Percentiles rank a stretch among this genome's conserved stretches.
phyloP scores from a whole-genome alignment of 2,797 vertebrate species.

The Sternarchorhynchus goeldii region DNA sequence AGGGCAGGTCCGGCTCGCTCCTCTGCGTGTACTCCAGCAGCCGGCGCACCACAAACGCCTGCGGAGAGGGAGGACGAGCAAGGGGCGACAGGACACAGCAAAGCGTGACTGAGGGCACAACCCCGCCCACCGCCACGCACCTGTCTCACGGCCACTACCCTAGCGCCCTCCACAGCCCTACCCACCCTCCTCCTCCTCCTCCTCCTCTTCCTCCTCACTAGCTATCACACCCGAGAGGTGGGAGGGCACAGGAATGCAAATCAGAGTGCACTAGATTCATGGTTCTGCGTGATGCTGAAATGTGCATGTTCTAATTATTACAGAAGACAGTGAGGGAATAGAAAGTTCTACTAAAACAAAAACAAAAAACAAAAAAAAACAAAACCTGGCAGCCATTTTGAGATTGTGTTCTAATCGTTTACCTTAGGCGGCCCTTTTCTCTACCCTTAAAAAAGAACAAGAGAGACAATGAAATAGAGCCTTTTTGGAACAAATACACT shows the following conservation, averaged over 20 bases:
- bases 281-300: conserved; percentile 39
- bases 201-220: conserved; percentile 44
- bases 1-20: conserved; percentile 80
- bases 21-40: conserved; percentile 89
- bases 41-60: conserved; percentile 93
- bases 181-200: conserved; percentile 29
- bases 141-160: conserved; percentile 16
- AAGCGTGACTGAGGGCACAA: conserved; percentile 69
- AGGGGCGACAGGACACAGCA: conserved; percentile 76
- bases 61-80: conserved; percentile 71
- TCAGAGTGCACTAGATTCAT: conserved; percentile 50
- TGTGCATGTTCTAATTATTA: conserved; percentile 47
- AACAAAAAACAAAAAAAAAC: conserved; percentile 16
- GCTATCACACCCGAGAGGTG: conserved; percentile 27
- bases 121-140: conserved; percentile 27
- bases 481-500: conserved; percentile 54
- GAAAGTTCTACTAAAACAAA: conserved; percentile 55
- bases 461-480: conserved; percentile 66
- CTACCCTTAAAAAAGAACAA: conserved; percentile 68
- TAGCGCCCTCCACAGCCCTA: conserved; percentile 39
- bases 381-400: conserved; percentile 43
- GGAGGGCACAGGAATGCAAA: conserved; percentile 42
- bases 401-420: conserved; percentile 59
- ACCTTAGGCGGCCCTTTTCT: conserved; percentile 63
- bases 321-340: conserved; percentile 44